Evolutionary conservation across 2,888 invertebrate genomes (phyloP).

Genomic region (Diachrysia chrysitis): DNA sequence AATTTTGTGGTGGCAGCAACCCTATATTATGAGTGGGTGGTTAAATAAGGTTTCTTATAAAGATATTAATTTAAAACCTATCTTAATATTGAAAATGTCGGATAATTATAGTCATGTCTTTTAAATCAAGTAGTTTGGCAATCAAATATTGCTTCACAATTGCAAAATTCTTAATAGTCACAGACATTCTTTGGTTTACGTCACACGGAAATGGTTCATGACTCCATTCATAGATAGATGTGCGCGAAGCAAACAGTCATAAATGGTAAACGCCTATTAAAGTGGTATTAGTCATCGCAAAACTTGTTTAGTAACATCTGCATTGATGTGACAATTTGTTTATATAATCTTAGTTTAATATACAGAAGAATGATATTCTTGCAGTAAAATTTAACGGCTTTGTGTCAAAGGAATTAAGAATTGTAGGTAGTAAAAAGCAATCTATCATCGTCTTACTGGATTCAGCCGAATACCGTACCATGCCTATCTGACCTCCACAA

Average conservation of each 20-base stretch:
- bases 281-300: background rate
- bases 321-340: background rate
- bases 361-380: too few species aligned
- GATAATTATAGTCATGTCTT: conserved; percentile 41
- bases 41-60: conserved; percentile 22
- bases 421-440: too few species aligned
- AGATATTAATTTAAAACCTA: conserved; percentile 29
- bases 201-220: background rate
- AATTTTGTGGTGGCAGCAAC: background rate
- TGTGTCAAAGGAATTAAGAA: too few species aligned
- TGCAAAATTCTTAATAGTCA: background rate
- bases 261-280: background rate
- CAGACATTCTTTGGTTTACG: background rate
- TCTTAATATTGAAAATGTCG: conserved; percentile 39
- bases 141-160: conserved; percentile 15
- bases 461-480: too few species aligned
- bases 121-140: conserved; percentile 27
- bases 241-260: background rate
- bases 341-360: background rate
- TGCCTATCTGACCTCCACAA: too few species aligned
- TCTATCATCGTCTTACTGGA: too few species aligned
- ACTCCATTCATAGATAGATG: background rate
- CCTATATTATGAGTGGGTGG: conserved; percentile 26
- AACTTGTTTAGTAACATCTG: background rate
- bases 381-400: too few species aligned